Base-by-base conservation (phyloP, 2,113 vertebrate species). In the Etheostoma spectabile region DNA sequence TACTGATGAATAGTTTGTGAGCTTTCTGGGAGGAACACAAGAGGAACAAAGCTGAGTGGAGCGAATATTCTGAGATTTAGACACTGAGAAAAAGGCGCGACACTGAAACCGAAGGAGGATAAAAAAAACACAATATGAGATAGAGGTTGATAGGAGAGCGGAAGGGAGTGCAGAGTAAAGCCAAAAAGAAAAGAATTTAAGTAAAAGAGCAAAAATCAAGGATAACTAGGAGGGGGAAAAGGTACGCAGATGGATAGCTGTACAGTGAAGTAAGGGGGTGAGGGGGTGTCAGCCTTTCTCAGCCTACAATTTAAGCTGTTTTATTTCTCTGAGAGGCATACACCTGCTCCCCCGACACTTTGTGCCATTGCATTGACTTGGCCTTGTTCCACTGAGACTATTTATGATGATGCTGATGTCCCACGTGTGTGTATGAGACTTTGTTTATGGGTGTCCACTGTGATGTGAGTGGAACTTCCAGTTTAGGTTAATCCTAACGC, bases 271-370 rank as follows among this genome's bases (percentile, higher is more conserved):
- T 30, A 3, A 2, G 27, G 2, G 27, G 2, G 10, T 0, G 30
- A 22, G 8, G 22, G n/a, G 6, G 30, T 6, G 18, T 13, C 1
- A 4, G 51, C 51, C 24, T 59, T 77, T 71, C 51, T 83, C 74
- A 77, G 62, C 46, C 74, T 42, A 52, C 33, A 74, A 82, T 65
- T 86, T 27, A 59, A 59, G 60, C 71, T 22, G 69, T 84, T 60
- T 57, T 74, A 68, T 79, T 86, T 61, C 63, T 87, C 55, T 48
- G 53, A 76, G 64, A 81, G 67, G 61, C 45, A 63, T 24, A 90
- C 85, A 90, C 81, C 88, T 92, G 89, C 85, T 89, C 85, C 86
- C 77, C 61, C 74, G 84, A 76, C 64, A 69, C 63, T 67, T 52
- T 74, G 65, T 79, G 75, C 69, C 81, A 74, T 67, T 80, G n/a